phyloP scores from a whole-genome alignment of 1,140 invertebrate genomes.

The Trachymyrmex septentrionalis region DNA sequence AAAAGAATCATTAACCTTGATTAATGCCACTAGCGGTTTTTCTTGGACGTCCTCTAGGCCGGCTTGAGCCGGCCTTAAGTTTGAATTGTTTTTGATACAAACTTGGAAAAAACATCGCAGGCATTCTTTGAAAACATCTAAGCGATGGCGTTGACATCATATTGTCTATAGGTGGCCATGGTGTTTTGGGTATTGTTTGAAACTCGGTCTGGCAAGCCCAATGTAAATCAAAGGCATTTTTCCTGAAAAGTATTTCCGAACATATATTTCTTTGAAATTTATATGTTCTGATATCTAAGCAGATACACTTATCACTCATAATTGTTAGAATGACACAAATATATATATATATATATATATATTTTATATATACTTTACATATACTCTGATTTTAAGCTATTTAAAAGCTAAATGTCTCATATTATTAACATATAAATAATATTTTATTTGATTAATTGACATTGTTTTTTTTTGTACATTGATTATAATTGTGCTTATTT shows the following conservation, averaged over 20 bases:
- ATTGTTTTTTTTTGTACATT: no score
- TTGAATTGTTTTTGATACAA: no score
- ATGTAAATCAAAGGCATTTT: conserved; percentile 73
- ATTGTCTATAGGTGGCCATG: conserved; percentile 78
- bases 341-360: no score
- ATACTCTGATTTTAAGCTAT: no score
- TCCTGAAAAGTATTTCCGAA: conserved; percentile 66
- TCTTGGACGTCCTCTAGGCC: neutral
- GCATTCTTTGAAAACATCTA: conserved; percentile 72
- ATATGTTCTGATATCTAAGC: neutral
- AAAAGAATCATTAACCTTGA: conserved; percentile 8
- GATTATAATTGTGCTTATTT: no score
- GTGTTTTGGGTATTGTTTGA: conserved; percentile 60
- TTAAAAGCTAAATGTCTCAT: no score
- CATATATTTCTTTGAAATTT: neutral
- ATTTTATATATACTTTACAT: no score
- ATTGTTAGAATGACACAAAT: no score
- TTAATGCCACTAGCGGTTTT: neutral
- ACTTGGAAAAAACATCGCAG: conserved; percentile 75
- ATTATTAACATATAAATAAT: no score
- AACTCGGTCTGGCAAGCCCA: conserved; percentile 58
- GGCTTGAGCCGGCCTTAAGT: no score
- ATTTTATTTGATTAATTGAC: no score
- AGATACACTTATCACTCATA: no score
- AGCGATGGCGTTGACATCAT: conserved; percentile 69